Evolutionary conservation across 2,113 vertebrate species (phyloP).

Genomic region (Chaenocephalus aceratus): DNA sequence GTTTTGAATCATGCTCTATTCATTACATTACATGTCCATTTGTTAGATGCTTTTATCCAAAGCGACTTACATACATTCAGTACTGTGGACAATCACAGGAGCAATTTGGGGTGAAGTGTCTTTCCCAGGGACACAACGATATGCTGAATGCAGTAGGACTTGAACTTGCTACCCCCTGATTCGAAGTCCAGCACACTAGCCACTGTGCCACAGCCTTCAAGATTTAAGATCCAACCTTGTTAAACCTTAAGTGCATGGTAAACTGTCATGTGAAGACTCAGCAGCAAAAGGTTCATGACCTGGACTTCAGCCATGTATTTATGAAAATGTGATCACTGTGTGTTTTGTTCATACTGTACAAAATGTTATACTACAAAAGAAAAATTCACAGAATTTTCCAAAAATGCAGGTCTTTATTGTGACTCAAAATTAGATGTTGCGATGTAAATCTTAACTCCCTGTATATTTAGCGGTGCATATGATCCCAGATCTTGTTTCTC

Average conservation of each 20-base stretch:
- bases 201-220: too few species aligned
- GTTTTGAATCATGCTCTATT: not conserved
- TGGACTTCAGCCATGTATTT: not conserved
- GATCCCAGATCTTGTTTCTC: not conserved
- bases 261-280: not conserved
- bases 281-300: not conserved
- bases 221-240: slow-evolving; percentile 6
- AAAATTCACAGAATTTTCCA: not conserved
- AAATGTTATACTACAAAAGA: not conserved
- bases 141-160: too few species aligned
- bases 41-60: too few species aligned
- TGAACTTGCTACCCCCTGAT: too few species aligned
- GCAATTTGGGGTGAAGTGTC: too few species aligned
- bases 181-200: too few species aligned
- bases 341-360: not conserved
- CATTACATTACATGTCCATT: too few species aligned
- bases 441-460: not conserved
- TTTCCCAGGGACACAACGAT: too few species aligned
- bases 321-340: not conserved
- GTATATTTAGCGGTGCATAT: not conserved
- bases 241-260: not conserved
- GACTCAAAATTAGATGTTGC: not conserved
- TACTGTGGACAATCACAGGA: too few species aligned
- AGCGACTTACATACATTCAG: too few species aligned
- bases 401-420: not conserved